These are phyloP conservation scores for Papilio aristodemus DNA, from an alignment of 1,140 invertebrate genomes.

Conservation along the genomic window DNA sequence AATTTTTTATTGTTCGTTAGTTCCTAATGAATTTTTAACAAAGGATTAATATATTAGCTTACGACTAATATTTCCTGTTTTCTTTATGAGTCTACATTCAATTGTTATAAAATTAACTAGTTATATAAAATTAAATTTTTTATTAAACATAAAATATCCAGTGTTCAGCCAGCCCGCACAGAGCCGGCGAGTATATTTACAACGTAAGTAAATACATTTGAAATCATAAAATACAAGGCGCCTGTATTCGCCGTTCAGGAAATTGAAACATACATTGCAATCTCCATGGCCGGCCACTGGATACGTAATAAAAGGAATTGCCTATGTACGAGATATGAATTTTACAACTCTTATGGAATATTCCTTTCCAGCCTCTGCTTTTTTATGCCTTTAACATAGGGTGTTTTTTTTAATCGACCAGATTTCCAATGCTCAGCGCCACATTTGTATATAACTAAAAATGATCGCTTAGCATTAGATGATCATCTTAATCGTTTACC, in stretches of 20 bases:
- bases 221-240: constrained; percentile 54
- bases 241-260: constrained; percentile 52
- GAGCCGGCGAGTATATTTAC: constrained; percentile 20
- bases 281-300: constrained; percentile 48
- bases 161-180: background rate
- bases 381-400: background rate
- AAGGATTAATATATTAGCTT: too few species aligned
- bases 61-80: background rate
- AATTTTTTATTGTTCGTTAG: too few species aligned
- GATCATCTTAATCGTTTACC: too few species aligned
- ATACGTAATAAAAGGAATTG: constrained; percentile 60
- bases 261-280: constrained; percentile 72
- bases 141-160: background rate
- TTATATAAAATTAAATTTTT: too few species aligned
- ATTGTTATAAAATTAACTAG: too few species aligned
- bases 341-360: constrained; percentile 17
- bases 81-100: too few species aligned
- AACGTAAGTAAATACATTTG: constrained; percentile 41
- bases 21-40: too few species aligned
- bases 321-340: constrained; percentile 37
- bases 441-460: too few species aligned
- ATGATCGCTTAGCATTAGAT: too few species aligned
- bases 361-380: background rate
- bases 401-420: too few species aligned
- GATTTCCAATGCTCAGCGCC: too few species aligned